phyloP scores from a whole-genome alignment of 2,113 vertebrate species.

The Nibea albiflora region DNA sequence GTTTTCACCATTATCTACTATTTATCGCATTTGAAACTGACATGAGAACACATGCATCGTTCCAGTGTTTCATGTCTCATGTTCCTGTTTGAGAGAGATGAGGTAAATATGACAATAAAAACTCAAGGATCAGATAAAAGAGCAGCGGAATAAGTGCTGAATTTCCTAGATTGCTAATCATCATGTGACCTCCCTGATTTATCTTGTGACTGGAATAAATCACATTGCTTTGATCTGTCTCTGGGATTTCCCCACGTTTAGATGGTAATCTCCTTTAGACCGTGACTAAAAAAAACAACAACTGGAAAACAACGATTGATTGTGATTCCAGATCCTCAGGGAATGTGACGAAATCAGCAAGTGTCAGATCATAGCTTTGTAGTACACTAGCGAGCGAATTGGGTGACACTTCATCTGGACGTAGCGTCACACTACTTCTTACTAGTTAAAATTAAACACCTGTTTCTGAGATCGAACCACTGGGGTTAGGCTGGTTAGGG shows the following conservation, averaged over 20 bases:
- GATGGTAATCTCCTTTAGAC: conserved; percentile 32
- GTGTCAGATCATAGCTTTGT: neutral
- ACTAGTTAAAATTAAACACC: too few relatives aligned
- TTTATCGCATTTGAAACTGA: neutral
- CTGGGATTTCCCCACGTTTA: conserved; percentile 33
- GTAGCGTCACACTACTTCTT: too few relatives aligned
- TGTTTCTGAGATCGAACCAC: too few relatives aligned
- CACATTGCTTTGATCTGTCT: conserved; percentile 2
- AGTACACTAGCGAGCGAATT: too few relatives aligned
- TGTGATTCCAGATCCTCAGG: conserved; percentile 10
- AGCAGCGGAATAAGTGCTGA: neutral
- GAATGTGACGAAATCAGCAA: conserved; percentile 1
- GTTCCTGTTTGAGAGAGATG: neutral
- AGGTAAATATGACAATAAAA: neutral
- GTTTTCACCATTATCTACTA: neutral
- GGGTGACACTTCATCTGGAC: too few relatives aligned
- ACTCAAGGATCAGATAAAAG: neutral
- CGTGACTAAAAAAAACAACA: neutral
- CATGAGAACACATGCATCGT: conserved; percentile 1
- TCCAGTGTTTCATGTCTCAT: neutral
- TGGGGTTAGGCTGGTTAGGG: too few relatives aligned
- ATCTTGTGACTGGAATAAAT: neutral
- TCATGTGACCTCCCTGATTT: neutral
- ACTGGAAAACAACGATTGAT: neutral
- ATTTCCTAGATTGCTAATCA: neutral